Conservation (phyloP, 2,797 vertebrate genomes). For the Schizothorax lantsangensis region DNA sequence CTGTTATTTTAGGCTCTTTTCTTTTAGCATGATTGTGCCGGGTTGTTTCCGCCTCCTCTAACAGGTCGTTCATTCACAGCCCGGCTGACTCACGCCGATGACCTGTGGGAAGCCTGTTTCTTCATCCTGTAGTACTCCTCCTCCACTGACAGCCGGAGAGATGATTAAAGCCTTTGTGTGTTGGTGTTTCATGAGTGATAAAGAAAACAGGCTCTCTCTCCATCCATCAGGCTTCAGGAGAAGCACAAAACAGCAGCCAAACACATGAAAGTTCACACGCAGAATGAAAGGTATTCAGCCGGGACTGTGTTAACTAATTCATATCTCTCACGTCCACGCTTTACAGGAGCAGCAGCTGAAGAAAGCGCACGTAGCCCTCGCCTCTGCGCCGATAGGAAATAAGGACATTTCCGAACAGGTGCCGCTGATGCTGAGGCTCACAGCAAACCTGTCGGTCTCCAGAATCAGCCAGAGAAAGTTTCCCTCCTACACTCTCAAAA, state of each 20-base stretch:
- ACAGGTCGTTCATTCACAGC: conserved; percentile 12
- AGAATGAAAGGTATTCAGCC: conserved; percentile 8
- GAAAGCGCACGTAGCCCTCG: not conserved
- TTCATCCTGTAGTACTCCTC: not conserved
- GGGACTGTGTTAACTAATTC: conserved; percentile 16
- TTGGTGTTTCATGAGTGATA: conserved; percentile 17
- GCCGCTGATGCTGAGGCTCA: not conserved
- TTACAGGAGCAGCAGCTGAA: not conserved
- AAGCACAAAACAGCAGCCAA: not conserved
- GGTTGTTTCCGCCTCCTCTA: conserved; percentile 3
- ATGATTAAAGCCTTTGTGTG: conserved; percentile 30
- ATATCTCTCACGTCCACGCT: conserved; percentile 1
- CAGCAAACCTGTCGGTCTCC: not conserved
- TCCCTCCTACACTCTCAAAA: conserved; percentile 4
- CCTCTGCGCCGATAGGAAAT: not conserved
- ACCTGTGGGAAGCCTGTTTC: conserved; percentile 15
- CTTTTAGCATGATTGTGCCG: not conserved
- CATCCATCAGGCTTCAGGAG: not conserved
- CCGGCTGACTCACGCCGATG: not conserved
- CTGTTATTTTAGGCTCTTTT: not conserved
- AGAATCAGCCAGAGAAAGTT: not conserved
- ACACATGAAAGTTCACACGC: not conserved
- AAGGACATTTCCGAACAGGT: not conserved
- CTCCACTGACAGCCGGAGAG: conserved; percentile 14
- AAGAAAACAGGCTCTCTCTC: not conserved